Base-by-base conservation (phyloP, 1,140 invertebrate genomes). In the Sycobia sp. region DNA sequence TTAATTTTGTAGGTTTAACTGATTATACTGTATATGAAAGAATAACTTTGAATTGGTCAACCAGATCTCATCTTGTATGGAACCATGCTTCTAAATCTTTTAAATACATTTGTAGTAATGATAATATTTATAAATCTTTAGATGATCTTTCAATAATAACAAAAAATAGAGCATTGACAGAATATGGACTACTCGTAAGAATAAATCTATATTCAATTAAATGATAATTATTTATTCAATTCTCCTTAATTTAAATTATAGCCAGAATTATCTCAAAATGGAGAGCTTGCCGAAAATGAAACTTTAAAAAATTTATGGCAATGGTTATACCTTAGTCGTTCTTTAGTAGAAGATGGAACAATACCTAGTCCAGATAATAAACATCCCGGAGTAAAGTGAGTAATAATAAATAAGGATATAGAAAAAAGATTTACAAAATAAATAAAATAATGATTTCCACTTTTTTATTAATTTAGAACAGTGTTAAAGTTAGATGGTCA, bases 1-100 rank as follows among this genome's bases (percentile, higher is more conserved):
- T 47, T 47, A 10, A 47, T 23, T 25, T 81, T 80, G 69, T 66
- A 86, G 87, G 85, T 56, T 75, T 93, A 1, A 83, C 81, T 4
- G 92, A 94, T 83, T 89, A 89, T 69, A 87, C 84, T 13, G 88
- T 94, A 41, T 88, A 87, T 74, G 92, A 95, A 79, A 84, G 92
- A 71, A 92, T 94, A 67, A 91, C 91, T 29, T 75, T 94, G 58
- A 89, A 90, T 76, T 92, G 90, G 89, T 89, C 89, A 5, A 84
- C 89, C 11, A 80, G 84, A 46, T 89, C 88, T 23, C 85, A 87
- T 73, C 78, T 93, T 29, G 85, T 87, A 25, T 92, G 91, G 90
- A 90, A 90, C 64, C 85, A 87, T 71, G 89, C 89, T 4, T 87
- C 87, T 20, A 88, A 88, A 69, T 85, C 85, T 20, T 84, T 90